Base-by-base conservation (phyloP, 2,113 vertebrate genomes). In the Sturnira hondurensis region DNA sequence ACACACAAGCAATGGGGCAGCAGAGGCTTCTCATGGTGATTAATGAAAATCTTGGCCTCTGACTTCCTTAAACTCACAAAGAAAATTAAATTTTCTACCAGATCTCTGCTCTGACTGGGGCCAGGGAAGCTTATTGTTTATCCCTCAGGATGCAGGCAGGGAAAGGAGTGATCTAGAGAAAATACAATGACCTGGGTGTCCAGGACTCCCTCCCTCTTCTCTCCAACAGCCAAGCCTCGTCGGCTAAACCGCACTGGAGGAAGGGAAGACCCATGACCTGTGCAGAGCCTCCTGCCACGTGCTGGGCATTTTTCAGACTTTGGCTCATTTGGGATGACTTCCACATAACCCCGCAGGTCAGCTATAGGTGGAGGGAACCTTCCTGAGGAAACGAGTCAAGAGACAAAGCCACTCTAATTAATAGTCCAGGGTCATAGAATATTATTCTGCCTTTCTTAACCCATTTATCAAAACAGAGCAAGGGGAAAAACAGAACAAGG, bases 11-110 rank as follows among this genome's bases (percentile, higher is more conserved):
- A 47, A 36, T 54, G 38, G 61, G 36, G 45, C 45, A 85, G 13
- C 89, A 17, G 36, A 89, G 10, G 31, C 38, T 58, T 61, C 47
- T 78, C 16, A 0, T 4, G 22, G 33, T 65, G 58, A 94, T 89
- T 88, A 95, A 83, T 73, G 78, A 50, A 76, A 61, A 8, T 68
- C 91, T 73, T 78, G 71, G 54, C 73, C 77, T 93, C 82, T 63
- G 95, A 74, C 16, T 89, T 36, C 38, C 78, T 63, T 45, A 93
- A 91, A 91, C 82, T 83, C 67, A 90, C 83, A 91, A 82, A 91
- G 93, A 93, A 96, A 97, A 93, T 89, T 78, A 82, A 83, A 94
- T 89, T 93, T 97, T 41, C 92, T 50, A 86, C 63, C 24, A 80
- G 41, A 74, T 45, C 22, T 38, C 36, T 86, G 68, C 43, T 16